Evolutionary conservation across 2,113 vertebrate genomes (phyloP), one percentile per base, ranked within the genome.

Genomic region (Lampris megalopsis): DNA sequence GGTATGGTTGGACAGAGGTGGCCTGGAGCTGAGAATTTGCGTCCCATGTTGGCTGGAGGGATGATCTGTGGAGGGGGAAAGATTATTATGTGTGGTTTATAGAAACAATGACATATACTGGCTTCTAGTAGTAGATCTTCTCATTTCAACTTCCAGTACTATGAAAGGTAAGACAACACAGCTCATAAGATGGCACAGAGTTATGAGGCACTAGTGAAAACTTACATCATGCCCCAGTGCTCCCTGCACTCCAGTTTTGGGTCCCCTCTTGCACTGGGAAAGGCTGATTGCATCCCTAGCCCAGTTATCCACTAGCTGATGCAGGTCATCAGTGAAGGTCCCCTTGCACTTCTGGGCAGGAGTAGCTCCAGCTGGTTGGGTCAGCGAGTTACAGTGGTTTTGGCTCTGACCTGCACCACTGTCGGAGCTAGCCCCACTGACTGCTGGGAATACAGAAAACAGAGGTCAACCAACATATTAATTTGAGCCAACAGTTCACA

Each of bases 241-340:
- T 40, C 77, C 76, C 60, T 79, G 88, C 47, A 77, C 75, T 76
- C 89, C 93, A 87, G 73, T 68, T 85, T 96, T 96, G 83, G 96
- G 95, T 84, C 94, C 94, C 81, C 88, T 96, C 75, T 96, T 98
- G 81, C 95, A 95, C 76, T 97, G 96, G 3, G 96, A 96, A 1
- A 95, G 94, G 87, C 87, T 98, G 92, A 97, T 98, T 89, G 96
- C 97, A 2, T 99, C 98, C 62, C 97, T 94, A 80, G 97, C 97
- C 96, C 96, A 99, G 81, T 98, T 99, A 77, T 99, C 98, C 58
- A 99, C 97, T 87, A 98, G 89, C 80, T 97, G 95, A 90, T 98
- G 98, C 73, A 97, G 93, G 89, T 99, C 97, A 0, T 98, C 97
- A 0, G 97, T 98, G 88, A 99, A 99, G 13, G 95, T 99, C 79